phyloP scores from a whole-genome alignment of 2,113 vertebrate species.

The Butorides virescens region DNA sequence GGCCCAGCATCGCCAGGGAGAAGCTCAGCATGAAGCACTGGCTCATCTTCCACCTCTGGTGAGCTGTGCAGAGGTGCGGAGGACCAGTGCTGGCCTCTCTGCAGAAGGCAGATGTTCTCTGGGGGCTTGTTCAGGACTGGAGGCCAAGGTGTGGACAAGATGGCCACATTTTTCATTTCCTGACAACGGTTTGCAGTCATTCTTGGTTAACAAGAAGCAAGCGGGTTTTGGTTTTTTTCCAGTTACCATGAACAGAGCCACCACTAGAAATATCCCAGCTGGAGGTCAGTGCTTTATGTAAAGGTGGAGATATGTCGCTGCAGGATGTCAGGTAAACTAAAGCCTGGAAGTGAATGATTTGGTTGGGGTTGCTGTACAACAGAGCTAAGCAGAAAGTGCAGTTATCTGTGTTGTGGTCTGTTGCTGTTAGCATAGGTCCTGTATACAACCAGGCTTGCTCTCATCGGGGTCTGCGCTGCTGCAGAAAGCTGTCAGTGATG shows the following conservation, averaged over 20 bases:
- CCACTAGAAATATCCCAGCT: not conserved
- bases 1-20: not conserved
- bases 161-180: not conserved
- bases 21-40: not conserved
- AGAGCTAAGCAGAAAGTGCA: not conserved
- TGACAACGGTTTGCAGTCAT: not conserved
- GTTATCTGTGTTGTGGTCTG: not conserved
- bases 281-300: not conserved
- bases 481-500: not conserved
- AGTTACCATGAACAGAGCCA: not conserved
- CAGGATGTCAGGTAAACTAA: not conserved
- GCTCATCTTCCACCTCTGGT: fast-evolving
- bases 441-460: not conserved
- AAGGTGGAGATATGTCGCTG: not conserved
- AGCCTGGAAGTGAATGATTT: not conserved
- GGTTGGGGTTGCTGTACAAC: not conserved
- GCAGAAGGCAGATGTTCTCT: not conserved
- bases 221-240: too few species aligned
- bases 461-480: not conserved
- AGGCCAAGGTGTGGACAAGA: not conserved
- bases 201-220: not conserved
- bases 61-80: not conserved
- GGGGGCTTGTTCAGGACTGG: not conserved
- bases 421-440: not conserved
- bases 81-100: not conserved